Base-by-base conservation (phyloP, 2,113 vertebrate species). In the Sinosuthora webbiana region DNA sequence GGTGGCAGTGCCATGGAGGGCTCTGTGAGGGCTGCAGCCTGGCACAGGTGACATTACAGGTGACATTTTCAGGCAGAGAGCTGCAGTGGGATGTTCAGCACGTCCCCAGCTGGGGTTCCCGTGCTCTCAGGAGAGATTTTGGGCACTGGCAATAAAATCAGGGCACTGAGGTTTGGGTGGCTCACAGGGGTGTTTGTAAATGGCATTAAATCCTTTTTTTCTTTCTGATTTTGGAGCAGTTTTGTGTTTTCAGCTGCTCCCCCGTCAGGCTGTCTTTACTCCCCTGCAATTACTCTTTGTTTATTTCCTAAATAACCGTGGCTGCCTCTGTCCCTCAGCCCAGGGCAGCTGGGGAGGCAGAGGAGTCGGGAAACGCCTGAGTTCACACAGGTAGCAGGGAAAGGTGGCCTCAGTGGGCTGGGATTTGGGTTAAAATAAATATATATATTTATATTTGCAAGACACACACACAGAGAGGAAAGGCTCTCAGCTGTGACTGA, bases 41-140 rank as follows among this genome's bases (percentile, higher is more conserved):
- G 1, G 4, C 4, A 3, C 50, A 55, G 75, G 67, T 31, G 33
- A 25, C 4, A 6, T 59, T 17, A 7, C 64, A 60, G 79, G 65
- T 27, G 28, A 11, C 2, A 0, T 18, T 11, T 6, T 9, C 45
- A 20, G 55, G 53, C 17, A 10, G 39, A 9, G 39, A 81, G 10
- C 64, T n/a, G 60, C 2, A 11, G 0, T 2, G 45, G 6, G 41
- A 41, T 13, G 2, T 16, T 17, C 6, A 6, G 2, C 3, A 0
- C 9, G 2, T 17, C 37, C 28, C 42, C 64, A 13, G 59, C 64
- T 35, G 45, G 12, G 12, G 5, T 28, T 27, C 13, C 65, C 15
- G 44, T 28, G 33, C 35, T 39, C 24, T 60, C 23, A 20, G 42
- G 59, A 59, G 50, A 15, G 74, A 9, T 74, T 91, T 70, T 86